Base-by-base conservation (phyloP, 2,113 vertebrate species). In the Tragelaphus imberbis region DNA sequence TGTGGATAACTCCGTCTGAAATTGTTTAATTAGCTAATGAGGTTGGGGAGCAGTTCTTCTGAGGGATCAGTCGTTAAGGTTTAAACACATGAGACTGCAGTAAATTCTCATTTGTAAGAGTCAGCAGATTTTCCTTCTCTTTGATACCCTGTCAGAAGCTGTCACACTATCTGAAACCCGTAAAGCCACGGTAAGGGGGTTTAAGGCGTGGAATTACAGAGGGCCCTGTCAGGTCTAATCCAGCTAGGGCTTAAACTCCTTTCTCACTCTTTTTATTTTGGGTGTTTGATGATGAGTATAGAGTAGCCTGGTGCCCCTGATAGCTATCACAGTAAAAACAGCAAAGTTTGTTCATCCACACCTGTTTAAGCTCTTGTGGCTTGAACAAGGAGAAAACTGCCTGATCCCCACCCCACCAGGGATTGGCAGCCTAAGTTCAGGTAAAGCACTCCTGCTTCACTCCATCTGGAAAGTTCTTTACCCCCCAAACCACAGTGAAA, bases 1-100 rank as follows among this genome's bases (percentile, higher is more conserved):
- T n/a, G 80, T 88, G 94, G 95, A 77, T 97, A 98, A 97, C 81
- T 98, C 98, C 96, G 71, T 97, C 97, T 98, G 86, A 91, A 98
- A 97, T 87, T 98, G 97, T 98, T 98, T 98, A 98, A 98, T 99
- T 98, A 96, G 96, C 97, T 97, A 98, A 98, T 97, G 95, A 98
- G 95, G 89, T 13, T 95, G 91, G 95, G 97, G 97, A 98, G 96
- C 97, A 96, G 96, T 96, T 97, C 90, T 98, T 97, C 97, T 82
- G 98, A 96, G 90, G 97, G 97, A 97, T 97, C 81, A 91, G 98
- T 98, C 97, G 92, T 98, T 98, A 98, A 97, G 96, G 84, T 97
- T 97, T 95, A 97, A 97, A 97, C 98, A 97, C 71, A 79, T 11
- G 87, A 97, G 87, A 96, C 12, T 89, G 68, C 92, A 94, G 88